Evolutionary conservation across 2,888 invertebrate genomes (phyloP).

Genomic region (Pocota personata): DNA sequence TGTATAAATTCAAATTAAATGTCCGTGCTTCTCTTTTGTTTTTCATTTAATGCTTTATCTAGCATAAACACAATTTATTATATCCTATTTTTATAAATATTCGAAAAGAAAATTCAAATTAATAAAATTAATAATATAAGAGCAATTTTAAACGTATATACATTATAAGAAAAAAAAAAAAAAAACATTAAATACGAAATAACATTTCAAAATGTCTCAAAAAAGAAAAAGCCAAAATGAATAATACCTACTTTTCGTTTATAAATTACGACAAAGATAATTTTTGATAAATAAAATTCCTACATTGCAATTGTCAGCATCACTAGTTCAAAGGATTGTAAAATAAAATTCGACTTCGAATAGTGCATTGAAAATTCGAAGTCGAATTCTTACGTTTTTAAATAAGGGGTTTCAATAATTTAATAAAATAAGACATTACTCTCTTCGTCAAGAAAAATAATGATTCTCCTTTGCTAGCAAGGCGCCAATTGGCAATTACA

Average conservation of each 20-base stretch:
- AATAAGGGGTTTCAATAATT: conserved; percentile 44
- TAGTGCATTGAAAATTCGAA: not conserved
- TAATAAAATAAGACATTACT: conserved; percentile 43
- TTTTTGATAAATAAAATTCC: conserved; percentile 59
- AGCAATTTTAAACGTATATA: conserved; percentile 61
- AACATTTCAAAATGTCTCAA: conserved; percentile 52
- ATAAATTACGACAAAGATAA: conserved; percentile 32
- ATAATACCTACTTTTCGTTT: conserved; percentile 15
- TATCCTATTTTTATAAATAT: conserved; percentile 63
- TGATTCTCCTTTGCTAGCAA: conserved; percentile 81
- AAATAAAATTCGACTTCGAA: conserved; percentile 41
- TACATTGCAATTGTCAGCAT: conserved; percentile 80
- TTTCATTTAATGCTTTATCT: conserved; percentile 6
- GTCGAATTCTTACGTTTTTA: conserved; percentile 31
- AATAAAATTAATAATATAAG: conserved; percentile 31
- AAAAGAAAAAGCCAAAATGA: conserved; percentile 34
- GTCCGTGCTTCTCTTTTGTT: conserved; percentile 11
- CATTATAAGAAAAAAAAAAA: conserved; percentile 39
- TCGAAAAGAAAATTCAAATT: conserved; percentile 42
- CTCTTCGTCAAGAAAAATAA: conserved; percentile 16
- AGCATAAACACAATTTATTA: conserved; percentile 45
- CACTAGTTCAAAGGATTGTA: conserved; percentile 80
- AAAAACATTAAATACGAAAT: conserved; percentile 56
- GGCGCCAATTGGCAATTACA: conserved; percentile 79
- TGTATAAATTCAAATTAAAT: conserved; percentile 56